Conservation (phyloP, 2,113 vertebrate genomes). For the Castor canadensis region DNA sequence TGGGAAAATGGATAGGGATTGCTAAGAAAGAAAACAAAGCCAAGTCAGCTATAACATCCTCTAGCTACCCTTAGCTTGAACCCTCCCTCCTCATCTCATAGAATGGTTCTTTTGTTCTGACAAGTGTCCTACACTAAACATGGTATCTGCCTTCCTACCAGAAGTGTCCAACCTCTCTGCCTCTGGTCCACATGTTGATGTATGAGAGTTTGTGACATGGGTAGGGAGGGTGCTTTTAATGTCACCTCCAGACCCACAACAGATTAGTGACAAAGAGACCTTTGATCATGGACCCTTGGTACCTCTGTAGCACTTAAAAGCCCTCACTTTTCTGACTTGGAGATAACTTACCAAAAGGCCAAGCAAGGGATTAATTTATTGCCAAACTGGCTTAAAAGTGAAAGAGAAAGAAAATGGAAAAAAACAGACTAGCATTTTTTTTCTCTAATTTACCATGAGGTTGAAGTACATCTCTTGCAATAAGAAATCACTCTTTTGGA, state of each 20-base stretch:
- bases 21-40: background rate
- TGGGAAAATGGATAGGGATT: background rate
- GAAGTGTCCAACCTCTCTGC: background rate
- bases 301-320: conserved; percentile 37
- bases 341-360: conserved; percentile 56
- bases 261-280: conserved; percentile 33
- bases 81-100: background rate
- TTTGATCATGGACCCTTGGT: conserved; percentile 15
- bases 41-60: background rate
- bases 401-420: no score
- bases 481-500: conserved; percentile 64
- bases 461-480: conserved; percentile 30
- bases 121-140: background rate
- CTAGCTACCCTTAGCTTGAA: background rate
- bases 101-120: background rate
- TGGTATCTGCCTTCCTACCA: background rate
- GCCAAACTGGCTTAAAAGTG: conserved; percentile 53
- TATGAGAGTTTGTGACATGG: background rate
- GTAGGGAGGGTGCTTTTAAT: conserved; percentile 22
- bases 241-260: background rate
- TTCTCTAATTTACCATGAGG: conserved; percentile 52
- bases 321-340: conserved; percentile 50
- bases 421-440: conserved; percentile 26
- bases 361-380: conserved; percentile 60
- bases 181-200: conserved; percentile 40